These are phyloP conservation scores for Trachurus trachurus DNA, from an alignment of 2,797 vertebrate genomes.

Conservation along the genomic window DNA sequence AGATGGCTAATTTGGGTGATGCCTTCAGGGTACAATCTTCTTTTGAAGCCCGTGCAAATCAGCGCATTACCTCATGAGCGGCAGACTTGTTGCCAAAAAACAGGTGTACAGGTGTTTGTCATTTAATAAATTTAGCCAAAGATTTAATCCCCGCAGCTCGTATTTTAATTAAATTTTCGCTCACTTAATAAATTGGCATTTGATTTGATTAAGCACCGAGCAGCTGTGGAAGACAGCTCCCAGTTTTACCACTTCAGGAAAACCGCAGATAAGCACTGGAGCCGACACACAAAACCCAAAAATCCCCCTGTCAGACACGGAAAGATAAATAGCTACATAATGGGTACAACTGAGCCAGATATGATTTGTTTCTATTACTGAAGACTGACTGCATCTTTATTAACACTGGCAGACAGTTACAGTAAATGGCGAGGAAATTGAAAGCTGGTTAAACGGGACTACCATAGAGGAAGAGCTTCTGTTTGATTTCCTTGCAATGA, in stretches of 20 bases:
- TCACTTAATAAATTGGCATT: constrained; percentile 83
- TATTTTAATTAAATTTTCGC: constrained; percentile 83
- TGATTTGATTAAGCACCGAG: constrained; percentile 81
- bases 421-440: constrained; percentile 50
- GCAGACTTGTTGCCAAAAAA: constrained; percentile 72
- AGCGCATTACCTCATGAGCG: constrained; percentile 65
- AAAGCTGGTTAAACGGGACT: constrained; percentile 38
- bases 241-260: constrained; percentile 66
- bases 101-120: constrained; percentile 85
- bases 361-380: constrained; percentile 77
- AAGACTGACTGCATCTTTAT: constrained; percentile 71
- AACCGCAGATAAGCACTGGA: constrained; percentile 56
- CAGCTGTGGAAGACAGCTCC: constrained; percentile 77
- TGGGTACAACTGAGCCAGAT: constrained; percentile 66
- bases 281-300: constrained; percentile 50
- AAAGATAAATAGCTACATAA: constrained; percentile 72
- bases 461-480: constrained; percentile 21
- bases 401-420: constrained; percentile 67
- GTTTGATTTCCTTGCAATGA: constrained; percentile 11
- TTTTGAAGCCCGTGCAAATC: constrained; percentile 74
- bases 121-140: constrained; percentile 82
- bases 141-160: constrained; percentile 80
- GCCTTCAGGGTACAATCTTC: constrained; percentile 68
- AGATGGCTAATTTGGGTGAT: constrained; percentile 68
- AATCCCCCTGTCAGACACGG: constrained; percentile 60